Base-by-base conservation (phyloP, 2,888 invertebrate genomes). In the Thera obeliscata region DNA sequence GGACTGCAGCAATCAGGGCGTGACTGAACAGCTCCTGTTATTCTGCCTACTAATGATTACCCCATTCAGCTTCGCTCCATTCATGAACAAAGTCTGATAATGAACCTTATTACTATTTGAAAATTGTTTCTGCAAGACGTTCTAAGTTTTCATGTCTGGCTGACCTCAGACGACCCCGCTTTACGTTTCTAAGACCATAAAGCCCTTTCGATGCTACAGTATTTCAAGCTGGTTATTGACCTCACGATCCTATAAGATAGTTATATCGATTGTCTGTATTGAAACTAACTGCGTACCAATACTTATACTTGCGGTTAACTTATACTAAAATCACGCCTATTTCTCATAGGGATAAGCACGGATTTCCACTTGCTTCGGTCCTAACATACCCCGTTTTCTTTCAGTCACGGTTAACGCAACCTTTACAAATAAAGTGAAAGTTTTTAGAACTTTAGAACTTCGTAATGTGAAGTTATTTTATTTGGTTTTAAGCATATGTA, bases 1-100 rank as follows among this genome's bases (percentile, higher is more conserved):
- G 65, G 69, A 62, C 56, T 59, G 62, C 65, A 35, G 12, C 80
- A 83, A 84, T 83, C 84, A 80, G 80, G 75, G 74, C 83, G 72
- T 65, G 69, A 69, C 65, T 60, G 74, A 78, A 78, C 81, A 72
- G 76, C 72, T 66, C 75, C 79, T 76, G 76, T 76, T 71, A 76
- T 74, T 68, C 46, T 22, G 33, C 38, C 64, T 55, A 56, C 52
- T 55, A 50, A 38, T 48, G 33, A n/a, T 46, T 46, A 43, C 22
- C 33, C 50, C 41, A 62, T 65, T 65, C 61, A 65, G 60, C 11
- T 63, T 5, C 5, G n/a, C n/a, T 50, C 52, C 22, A 48, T 54
- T 22, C 57, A 64, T 58, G 11, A 43, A 43, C 36, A 9, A 46
- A 55, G 48, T 38, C 38, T 22, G 33, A 49, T 56, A 36, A 9